Conservation (phyloP, 2,888 invertebrate genomes). For the Andrena haemorrhoa region DNA sequence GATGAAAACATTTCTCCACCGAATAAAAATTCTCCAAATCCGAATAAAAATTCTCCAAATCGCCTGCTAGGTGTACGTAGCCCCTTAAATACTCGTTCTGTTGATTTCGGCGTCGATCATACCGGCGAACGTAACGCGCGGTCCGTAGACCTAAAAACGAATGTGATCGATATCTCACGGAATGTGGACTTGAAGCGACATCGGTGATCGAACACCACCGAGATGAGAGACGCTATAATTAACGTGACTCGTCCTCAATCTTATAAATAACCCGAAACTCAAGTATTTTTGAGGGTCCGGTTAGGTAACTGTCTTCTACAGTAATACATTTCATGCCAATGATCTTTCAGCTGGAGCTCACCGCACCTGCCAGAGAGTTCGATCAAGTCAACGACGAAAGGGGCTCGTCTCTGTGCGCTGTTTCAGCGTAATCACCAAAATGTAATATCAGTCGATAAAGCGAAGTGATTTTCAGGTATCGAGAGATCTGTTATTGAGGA, state of each 20-base stretch:
- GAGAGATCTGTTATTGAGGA: slow-evolving; percentile 54
- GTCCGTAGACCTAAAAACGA: slow-evolving; percentile 44
- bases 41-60: too few relatives aligned
- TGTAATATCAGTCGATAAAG: background rate
- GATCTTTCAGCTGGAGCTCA: slow-evolving; percentile 9
- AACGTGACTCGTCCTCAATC: slow-evolving; percentile 75
- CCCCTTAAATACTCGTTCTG: background rate
- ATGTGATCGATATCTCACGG: slow-evolving; percentile 61
- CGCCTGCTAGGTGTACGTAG: too few relatives aligned
- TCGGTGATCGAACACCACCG: slow-evolving; percentile 66
- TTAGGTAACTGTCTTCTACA: slow-evolving; percentile 72
- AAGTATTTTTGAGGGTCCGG: slow-evolving; percentile 74
- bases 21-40: too few relatives aligned
- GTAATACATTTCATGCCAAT: slow-evolving; percentile 50
- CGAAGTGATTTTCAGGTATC: slow-evolving; percentile 54
- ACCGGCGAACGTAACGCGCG: background rate
- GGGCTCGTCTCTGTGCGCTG: background rate
- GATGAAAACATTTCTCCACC: too few relatives aligned
- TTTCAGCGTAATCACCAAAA: background rate
- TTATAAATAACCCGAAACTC: slow-evolving; percentile 79
- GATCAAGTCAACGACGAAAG: background rate
- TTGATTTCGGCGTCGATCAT: background rate
- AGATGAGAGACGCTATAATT: slow-evolving; percentile 72
- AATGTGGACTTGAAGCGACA: slow-evolving; percentile 53
- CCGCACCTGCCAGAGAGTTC: background rate